Evolutionary conservation across 35 echinoderm and acorn worm species (phyloP).

Genomic region (Lytechinus pictus): DNA sequence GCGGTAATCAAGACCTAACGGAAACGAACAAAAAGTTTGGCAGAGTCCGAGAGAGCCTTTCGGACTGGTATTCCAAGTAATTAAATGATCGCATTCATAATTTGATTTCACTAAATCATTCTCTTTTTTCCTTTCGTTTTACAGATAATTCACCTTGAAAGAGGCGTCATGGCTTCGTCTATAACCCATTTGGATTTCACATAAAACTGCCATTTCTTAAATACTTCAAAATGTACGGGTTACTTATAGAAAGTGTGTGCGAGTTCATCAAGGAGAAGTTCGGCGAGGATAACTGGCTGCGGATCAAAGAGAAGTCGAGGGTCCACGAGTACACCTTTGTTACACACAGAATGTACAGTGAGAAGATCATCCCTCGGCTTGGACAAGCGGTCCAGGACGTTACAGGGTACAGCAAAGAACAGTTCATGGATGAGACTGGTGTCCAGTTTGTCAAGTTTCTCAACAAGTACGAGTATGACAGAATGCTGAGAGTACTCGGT

Average conservation of each 20-base stretch:
- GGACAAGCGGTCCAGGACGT: slow-evolving; percentile 65
- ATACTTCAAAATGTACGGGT: slow-evolving; percentile 81
- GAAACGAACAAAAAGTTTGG: too few relatives aligned
- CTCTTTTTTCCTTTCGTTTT: slow-evolving; percentile 23
- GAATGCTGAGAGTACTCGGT: slow-evolving; percentile 85
- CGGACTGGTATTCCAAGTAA: too few relatives aligned
- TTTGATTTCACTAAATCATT: too few relatives aligned
- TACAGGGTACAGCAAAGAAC: slow-evolving; percentile 49
- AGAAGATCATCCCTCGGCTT: slow-evolving; percentile 80
- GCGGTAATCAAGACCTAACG: too few relatives aligned
- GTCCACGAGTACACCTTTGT: slow-evolving; percentile 89
- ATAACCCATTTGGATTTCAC: neutral
- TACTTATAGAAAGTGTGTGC: slow-evolving; percentile 82
- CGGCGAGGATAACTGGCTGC: slow-evolving; percentile 75
- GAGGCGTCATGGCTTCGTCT: neutral
- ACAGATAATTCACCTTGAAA: neutral
- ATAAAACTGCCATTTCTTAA: neutral
- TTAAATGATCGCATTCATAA: too few relatives aligned
- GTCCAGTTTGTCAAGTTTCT: slow-evolving; percentile 79
- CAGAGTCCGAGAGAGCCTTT: too few relatives aligned
- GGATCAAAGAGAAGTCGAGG: slow-evolving; percentile 78
- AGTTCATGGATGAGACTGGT: slow-evolving; percentile 77
- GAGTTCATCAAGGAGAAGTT: slow-evolving; percentile 88
- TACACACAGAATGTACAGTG: slow-evolving; percentile 93
- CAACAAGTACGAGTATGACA: slow-evolving; percentile 91